Percentiles rank a stretch among this genome's conserved stretches.
Conservation (phyloP, 2,113 vertebrate genomes). For the Pseudopipra pipra region DNA sequence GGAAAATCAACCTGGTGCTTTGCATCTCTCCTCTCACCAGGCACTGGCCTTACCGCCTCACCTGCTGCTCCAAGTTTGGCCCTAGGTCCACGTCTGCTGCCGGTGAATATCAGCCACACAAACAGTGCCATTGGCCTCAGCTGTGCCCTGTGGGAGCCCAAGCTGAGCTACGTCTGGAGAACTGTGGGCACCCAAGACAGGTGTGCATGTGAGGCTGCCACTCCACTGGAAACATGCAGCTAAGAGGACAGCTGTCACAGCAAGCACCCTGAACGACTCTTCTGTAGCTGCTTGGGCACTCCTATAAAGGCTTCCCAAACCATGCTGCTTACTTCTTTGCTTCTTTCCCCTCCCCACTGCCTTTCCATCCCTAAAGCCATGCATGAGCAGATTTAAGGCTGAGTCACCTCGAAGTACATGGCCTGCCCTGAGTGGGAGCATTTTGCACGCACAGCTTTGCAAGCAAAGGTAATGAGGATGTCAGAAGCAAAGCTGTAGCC, state of each 20-base stretch:
- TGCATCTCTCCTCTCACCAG: background rate
- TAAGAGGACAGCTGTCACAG: background rate
- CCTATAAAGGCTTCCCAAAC: fast-evolving
- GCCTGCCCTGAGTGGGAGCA: background rate
- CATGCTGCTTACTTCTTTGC: background rate
- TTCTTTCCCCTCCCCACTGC: background rate
- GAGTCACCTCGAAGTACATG: fast-evolving
- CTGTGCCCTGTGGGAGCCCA: fast-evolving
- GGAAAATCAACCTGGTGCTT: background rate
- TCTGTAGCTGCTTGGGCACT: background rate
- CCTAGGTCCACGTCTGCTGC: fast-evolving
- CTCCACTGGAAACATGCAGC: background rate
- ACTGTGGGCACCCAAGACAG: background rate
- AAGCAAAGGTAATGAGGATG: fast-evolving
- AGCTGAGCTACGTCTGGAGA: fast-evolving
- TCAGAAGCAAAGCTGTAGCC: background rate
- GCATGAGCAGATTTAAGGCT: background rate
- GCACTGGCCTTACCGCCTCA: background rate
- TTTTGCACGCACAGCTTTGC: background rate
- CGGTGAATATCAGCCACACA: background rate
- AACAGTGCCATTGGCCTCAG: fast-evolving
- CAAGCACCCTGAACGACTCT: fast-evolving
- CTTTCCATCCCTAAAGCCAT: background rate
- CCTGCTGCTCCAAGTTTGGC: background rate
- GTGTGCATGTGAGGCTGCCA: background rate